A percentile compares a stretch with the other conserved stretches of the same genome.
Evolutionary conservation across 2,797 vertebrate genomes (phyloP).

Genomic region (Takifugu rubripes): DNA sequence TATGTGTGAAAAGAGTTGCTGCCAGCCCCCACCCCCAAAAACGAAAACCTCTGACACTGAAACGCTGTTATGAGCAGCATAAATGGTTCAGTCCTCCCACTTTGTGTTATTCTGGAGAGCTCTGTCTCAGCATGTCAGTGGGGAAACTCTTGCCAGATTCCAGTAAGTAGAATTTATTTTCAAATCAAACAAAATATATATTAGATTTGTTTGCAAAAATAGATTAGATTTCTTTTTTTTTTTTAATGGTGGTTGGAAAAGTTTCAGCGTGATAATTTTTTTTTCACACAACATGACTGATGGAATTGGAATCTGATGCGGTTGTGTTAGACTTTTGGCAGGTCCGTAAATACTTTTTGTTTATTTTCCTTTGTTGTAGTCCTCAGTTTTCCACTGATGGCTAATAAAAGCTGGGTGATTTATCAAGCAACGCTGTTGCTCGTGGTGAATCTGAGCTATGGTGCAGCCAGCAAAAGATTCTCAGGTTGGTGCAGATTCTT

Average conservation of each 20-base stretch:
- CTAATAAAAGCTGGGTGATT: background rate
- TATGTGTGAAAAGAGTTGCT: too few species aligned
- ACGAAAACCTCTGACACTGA: background rate
- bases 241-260: too few species aligned
- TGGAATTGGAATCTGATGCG: too few species aligned
- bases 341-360: background rate
- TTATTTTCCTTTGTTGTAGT: background rate
- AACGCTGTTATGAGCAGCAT: background rate
- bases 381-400: constrained; percentile 23
- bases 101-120: background rate
- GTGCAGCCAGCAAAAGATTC: constrained; percentile 3
- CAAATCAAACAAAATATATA: too few species aligned
- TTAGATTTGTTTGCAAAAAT: too few species aligned
- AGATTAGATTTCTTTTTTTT: background rate
- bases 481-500: too few species aligned
- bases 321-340: too few species aligned
- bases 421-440: constrained; percentile 33
- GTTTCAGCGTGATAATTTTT: too few species aligned
- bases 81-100: constrained; percentile 4
- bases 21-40: too few species aligned
- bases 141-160: background rate
- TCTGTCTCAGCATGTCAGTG: constrained; percentile 10
- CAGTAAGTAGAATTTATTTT: constrained; percentile 1
- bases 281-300: too few species aligned
- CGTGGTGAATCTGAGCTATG: constrained; percentile 13